These are phyloP conservation scores for Adelognathus sp. DNA, from an alignment of 2,888 invertebrate species.

Conservation along the genomic window DNA sequence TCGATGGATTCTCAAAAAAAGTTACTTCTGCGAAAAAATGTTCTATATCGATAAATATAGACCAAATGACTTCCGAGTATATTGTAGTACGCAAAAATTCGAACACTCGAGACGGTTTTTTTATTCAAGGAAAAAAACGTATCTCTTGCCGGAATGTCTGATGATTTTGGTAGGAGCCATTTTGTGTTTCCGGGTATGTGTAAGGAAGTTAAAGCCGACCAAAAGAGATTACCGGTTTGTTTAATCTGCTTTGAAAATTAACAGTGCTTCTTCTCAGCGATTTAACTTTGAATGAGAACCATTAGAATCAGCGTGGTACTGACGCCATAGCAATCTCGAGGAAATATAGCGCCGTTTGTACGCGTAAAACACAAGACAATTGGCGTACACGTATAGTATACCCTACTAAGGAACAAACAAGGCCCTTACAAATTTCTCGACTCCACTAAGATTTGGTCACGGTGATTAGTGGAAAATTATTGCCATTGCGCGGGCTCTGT, in stretches of 20 bases:
- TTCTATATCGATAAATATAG: no score
- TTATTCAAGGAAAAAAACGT: no score
- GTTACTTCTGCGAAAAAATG: no score
- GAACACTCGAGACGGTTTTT: no score
- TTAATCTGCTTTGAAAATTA: background rate
- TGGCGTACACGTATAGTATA: conserved; percentile 41
- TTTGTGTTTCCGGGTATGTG: no score
- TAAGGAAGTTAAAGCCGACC: no score
- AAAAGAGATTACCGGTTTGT: no score
- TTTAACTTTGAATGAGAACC: conserved; percentile 15
- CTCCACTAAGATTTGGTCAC: conserved; percentile 62
- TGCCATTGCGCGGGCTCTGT: conserved; percentile 63
- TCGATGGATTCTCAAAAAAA: no score
- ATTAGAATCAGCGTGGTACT: conserved; percentile 32
- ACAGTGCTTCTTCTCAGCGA: background rate
- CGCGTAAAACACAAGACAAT: conserved; percentile 51
- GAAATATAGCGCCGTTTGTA: conserved; percentile 24
- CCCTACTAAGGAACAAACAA: conserved; percentile 40
- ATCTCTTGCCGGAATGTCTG: no score
- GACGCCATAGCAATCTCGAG: conserved; percentile 35
- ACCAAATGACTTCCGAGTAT: no score
- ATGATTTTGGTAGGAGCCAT: no score
- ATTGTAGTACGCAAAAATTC: no score
- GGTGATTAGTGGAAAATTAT: conserved; percentile 75
- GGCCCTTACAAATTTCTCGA: conserved; percentile 59